These are phyloP conservation scores for Hydrocynus forskahlii DNA, from an alignment of 2,797 vertebrate species.

Conservation along the genomic window DNA sequence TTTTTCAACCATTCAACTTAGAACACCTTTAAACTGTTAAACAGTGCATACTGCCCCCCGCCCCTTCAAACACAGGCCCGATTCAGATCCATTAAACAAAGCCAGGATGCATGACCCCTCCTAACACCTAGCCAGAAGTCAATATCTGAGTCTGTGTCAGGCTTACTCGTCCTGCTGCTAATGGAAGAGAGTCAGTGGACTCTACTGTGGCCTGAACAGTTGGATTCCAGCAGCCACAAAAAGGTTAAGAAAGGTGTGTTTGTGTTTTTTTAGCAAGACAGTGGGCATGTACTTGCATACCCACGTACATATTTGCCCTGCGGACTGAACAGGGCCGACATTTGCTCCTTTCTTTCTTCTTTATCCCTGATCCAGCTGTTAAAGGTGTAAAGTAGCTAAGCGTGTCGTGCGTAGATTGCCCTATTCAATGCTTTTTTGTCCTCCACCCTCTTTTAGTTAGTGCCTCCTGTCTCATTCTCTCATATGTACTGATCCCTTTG, in stretches of 20 bases:
- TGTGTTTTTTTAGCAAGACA: background rate
- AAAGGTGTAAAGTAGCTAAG: background rate
- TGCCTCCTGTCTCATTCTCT: conserved; percentile 8
- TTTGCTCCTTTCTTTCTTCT: background rate
- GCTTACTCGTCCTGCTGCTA: background rate
- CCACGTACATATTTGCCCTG: background rate
- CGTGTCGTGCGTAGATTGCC: background rate
- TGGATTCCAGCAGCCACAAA: background rate
- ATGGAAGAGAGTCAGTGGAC: background rate
- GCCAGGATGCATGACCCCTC: background rate
- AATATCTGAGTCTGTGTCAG: background rate
- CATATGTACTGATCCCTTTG: conserved; percentile 21
- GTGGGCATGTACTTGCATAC: conserved; percentile 8
- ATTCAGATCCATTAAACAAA: background rate
- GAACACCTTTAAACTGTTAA: background rate
- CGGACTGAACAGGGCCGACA: background rate
- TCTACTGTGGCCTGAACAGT: background rate
- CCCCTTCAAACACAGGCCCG: background rate
- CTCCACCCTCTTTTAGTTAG: conserved; percentile 28
- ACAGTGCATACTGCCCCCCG: background rate
- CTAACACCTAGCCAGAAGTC: background rate
- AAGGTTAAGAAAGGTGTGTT: background rate
- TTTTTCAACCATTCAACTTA: background rate
- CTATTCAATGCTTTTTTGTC: conserved; percentile 2
- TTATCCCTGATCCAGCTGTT: background rate